Base-by-base conservation (phyloP, 2,888 invertebrate species). In the Argynnis bischoffii region DNA sequence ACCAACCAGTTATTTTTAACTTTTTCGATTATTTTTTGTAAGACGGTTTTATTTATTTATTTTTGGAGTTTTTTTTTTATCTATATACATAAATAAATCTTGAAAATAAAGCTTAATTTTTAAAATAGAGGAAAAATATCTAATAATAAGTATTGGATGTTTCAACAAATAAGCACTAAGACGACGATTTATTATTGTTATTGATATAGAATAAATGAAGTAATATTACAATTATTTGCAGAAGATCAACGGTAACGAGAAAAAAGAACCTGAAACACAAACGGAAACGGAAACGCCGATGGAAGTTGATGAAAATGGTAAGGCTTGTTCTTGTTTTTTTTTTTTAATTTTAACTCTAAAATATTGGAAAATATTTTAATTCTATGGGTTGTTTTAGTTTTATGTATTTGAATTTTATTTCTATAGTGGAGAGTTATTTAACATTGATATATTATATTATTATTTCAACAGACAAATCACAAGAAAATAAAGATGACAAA, bases 241-340 rank as follows among this genome's bases (percentile, higher is more conserved):
- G 92, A 92, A 93, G 77, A 80, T 90, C 66, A 93, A 93, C 21
- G 93, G 93, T 6, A 89, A 90, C 68, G 89, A 92, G 65, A 88
- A 88, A 66, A 87, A 84, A 75, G 87, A 86, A 66, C 50, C 63
- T 14, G 65, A 68, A 18, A 67, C 64, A 13, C 48, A 66, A 64
- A 48, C 54, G 6, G 68, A 55, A 60, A 59, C 55, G 50, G 65
- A 67, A 64, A 80, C 86, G 2, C 79, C 86, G 0, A 91, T 91
- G 91, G 92, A 90, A 70, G 89, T 91, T 55, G 90, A 92, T 71
- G 86, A 90, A 79, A 85, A 87, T 77, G 90, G 90, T 91, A 35
- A 51, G 61, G 31, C 1, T 41, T 41, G 35, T 8, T 35, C 6
- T 18, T 18, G 18, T 18, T 18, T 18, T 18, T 18, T 18, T 26